phyloP scores from a whole-genome alignment of 2,888 invertebrate species.

The Odontocolon sp. region DNA sequence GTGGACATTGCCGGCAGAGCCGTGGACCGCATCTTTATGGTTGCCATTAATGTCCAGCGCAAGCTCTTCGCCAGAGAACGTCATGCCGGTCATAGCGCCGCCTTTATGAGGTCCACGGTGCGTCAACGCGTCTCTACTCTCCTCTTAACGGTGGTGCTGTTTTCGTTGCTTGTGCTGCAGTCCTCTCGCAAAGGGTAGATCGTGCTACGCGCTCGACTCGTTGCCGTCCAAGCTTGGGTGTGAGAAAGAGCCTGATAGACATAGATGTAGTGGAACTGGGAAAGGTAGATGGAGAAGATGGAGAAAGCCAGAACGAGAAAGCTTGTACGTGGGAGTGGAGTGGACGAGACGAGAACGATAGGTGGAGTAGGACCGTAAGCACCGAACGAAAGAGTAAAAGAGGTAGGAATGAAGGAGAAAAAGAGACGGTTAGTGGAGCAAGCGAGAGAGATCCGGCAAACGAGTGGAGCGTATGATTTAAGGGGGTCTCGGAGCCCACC shows the following conservation, averaged over 20 bases:
- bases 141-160: slow-evolving; percentile 5
- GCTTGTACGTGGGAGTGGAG: background rate
- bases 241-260: too few species aligned
- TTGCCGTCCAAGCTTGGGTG: too few species aligned
- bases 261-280: too few species aligned
- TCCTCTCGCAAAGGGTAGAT: background rate
- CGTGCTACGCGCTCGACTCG: too few species aligned
- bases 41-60: slow-evolving; percentile 69
- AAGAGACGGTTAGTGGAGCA: slow-evolving; percentile 27
- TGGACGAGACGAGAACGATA: slow-evolving; percentile 13
- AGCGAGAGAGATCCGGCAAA: slow-evolving; percentile 65
- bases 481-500: slow-evolving; percentile 70
- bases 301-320: background rate
- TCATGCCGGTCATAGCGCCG: slow-evolving; percentile 55
- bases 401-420: slow-evolving; percentile 11
- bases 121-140: slow-evolving; percentile 53
- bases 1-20: slow-evolving; percentile 52
- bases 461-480: slow-evolving; percentile 73
- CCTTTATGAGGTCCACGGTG: slow-evolving; percentile 61
- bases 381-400: slow-evolving; percentile 23
- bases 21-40: slow-evolving; percentile 66
- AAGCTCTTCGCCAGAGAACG: slow-evolving; percentile 60
- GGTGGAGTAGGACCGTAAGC: background rate
- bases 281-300: too few species aligned
- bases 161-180: background rate